phyloP scores from a whole-genome alignment of 1,140 invertebrate genomes.

The Hypothenemus hampei region DNA sequence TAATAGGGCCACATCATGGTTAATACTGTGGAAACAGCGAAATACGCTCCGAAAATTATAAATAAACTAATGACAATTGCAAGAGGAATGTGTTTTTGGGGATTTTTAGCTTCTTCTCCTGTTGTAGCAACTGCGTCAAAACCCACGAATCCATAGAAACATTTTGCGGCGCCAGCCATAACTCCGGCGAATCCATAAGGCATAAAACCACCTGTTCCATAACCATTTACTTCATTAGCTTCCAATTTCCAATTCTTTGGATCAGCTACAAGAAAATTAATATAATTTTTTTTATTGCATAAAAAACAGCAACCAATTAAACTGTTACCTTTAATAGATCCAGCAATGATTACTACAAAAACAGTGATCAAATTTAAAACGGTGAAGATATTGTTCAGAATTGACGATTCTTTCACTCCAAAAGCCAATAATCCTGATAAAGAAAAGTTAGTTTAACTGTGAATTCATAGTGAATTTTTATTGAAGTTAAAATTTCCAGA shows the following conservation, averaged over 20 bases:
- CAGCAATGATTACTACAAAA: slow-evolving; percentile 74
- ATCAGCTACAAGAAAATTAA: slow-evolving; percentile 50
- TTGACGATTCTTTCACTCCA: slow-evolving; percentile 78
- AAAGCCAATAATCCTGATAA: slow-evolving; percentile 65
- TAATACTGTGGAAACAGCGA: slow-evolving; percentile 79
- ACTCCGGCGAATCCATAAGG: slow-evolving; percentile 78
- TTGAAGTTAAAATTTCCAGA: no score
- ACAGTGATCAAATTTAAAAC: slow-evolving; percentile 76
- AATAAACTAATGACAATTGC: slow-evolving; percentile 78
- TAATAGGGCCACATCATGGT: slow-evolving; percentile 93
- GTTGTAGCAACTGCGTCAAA: slow-evolving; percentile 89
- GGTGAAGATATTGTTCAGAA: slow-evolving; percentile 81
- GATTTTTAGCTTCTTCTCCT: slow-evolving; percentile 82
- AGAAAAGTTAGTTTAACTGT: no score
- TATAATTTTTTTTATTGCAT: slow-evolving; percentile 1
- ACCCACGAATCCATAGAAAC: slow-evolving; percentile 90
- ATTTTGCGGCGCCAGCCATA: slow-evolving; percentile 82
- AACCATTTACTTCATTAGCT: slow-evolving; percentile 47
- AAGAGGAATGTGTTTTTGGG: slow-evolving; percentile 80
- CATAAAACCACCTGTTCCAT: slow-evolving; percentile 73
- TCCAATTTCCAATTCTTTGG: slow-evolving; percentile 59
- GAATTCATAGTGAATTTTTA: no score
- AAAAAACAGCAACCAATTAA: background rate
- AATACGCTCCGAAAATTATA: slow-evolving; percentile 79
- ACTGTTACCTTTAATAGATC: slow-evolving; percentile 64